Evolutionary conservation across 2,113 vertebrate genomes (phyloP), one percentile per base, ranked within the genome.

Genomic region (Calidris pygmaea): DNA sequence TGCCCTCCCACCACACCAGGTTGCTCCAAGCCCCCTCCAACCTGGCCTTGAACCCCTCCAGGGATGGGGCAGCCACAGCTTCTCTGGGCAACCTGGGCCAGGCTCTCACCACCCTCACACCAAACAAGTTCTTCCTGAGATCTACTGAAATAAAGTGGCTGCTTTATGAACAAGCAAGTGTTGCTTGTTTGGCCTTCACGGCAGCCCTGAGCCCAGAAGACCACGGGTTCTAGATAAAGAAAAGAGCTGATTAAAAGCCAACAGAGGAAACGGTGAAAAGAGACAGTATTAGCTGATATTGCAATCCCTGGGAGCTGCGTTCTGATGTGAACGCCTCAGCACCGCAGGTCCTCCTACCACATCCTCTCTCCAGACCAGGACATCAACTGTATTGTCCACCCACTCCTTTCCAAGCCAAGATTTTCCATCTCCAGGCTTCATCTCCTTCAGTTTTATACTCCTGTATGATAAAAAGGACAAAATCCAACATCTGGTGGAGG

Each of bases 141-240:
- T 55, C 53, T 29, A 13, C 19, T 14, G 8, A 43, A n/a, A 34
- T 47, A 23, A 79, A 77, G 29, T 17, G 20, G 10, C 29, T 16
- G 16, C n/a, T 47, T 65, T 26, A 7, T 17, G 30, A 15, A 48
- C 11, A 24, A 22, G 26, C 7, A 88, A 48, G 17, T 0, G 5
- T 13, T 48, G 30, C 47, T 23, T 7, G 47, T 37, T 14, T 3
- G 32, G 34, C 41, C 35, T 45, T 29, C 30, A 3, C 18, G 62
- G 75, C 21, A 43, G 26, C 21, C 24, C 35, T 3, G 41, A 35
- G 87, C 30, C 22, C 50, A 24, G 27, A 65, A 32, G 24, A 16
- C 8, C 24, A 6, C 1, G 4, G 7, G 29, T 39, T 47, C 30
- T 14, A 12, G 48, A 6, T 0, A 24, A 45, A 24, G 0, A n/a